Percentiles rank a stretch among this genome's conserved stretches.
Conservation (phyloP, 2,113 vertebrate genomes). For the Pungitius pungitius region DNA sequence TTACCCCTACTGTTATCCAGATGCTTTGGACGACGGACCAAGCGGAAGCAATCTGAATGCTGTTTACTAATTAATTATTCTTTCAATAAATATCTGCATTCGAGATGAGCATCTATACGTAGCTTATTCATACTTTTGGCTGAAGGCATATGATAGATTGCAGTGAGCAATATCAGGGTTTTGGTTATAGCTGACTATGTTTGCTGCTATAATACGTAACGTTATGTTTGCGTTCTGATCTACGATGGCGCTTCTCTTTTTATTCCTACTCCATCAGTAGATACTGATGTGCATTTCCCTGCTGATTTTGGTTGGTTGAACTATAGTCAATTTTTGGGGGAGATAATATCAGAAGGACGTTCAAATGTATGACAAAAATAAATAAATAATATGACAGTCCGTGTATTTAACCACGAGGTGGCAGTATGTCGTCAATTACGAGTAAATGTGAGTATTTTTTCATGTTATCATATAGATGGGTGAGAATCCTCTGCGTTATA, state of each 20-base stretch:
- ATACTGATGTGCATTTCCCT: background rate
- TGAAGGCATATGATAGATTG: background rate
- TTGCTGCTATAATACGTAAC: background rate
- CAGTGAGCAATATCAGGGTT: background rate
- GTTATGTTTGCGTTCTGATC: background rate
- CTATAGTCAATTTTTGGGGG: too few relatives aligned
- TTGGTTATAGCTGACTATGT: background rate
- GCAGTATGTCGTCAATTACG: conserved; percentile 7
- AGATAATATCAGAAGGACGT: background rate
- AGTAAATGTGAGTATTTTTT: background rate
- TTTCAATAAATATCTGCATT: background rate
- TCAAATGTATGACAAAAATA: background rate
- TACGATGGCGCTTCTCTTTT: background rate
- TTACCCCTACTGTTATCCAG: conserved; percentile 16
- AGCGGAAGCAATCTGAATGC: conserved; percentile 56
- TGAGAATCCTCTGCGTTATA: background rate
- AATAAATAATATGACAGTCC: background rate
- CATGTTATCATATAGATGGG: background rate
- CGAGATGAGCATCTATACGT: background rate
- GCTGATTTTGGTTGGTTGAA: background rate
- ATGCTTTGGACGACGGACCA: conserved; percentile 37
- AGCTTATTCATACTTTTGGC: background rate
- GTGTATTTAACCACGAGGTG: conserved; percentile 61
- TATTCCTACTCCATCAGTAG: background rate
- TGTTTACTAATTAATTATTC: conserved; percentile 40